These are phyloP conservation scores for Magallana gigas DNA, from an alignment of 1,140 invertebrate species.

Conservation along the genomic window DNA sequence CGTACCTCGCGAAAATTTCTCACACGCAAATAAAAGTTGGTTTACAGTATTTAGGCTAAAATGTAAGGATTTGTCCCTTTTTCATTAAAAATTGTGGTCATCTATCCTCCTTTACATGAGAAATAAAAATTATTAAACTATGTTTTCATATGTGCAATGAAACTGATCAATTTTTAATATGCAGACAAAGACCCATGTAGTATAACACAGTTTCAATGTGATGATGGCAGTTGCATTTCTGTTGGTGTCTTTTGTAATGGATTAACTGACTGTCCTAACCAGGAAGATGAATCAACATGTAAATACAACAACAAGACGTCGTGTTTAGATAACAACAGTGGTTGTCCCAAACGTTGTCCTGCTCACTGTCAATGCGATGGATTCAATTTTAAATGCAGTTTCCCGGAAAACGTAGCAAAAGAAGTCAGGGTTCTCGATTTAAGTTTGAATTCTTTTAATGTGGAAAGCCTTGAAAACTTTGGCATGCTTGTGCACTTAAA, in stretches of 20 bases:
- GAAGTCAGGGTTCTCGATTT: slow-evolving; percentile 10
- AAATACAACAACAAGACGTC: not conserved
- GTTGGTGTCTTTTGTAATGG: not conserved
- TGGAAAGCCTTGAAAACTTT: not conserved
- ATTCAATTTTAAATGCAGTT: not conserved
- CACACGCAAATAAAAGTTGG: no score
- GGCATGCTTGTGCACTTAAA: not conserved
- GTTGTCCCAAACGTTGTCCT: not conserved
- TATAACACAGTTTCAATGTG: not conserved
- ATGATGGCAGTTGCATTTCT: not conserved
- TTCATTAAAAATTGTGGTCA: not conserved
- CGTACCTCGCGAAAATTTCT: no score
- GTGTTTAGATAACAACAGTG: not conserved
- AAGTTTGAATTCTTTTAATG: not conserved
- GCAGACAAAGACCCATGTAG: not conserved
- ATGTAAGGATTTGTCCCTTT: no score
- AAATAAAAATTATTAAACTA: no score
- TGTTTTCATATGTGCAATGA: not conserved
- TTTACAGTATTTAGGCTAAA: no score
- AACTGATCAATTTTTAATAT: not conserved
- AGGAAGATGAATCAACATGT: not conserved
- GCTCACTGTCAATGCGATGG: not conserved
- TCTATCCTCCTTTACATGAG: no score
- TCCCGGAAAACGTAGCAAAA: not conserved
- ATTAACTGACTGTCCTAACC: not conserved